Base-by-base conservation (phyloP, 2,888 invertebrate species). In the Lydus trimaculatus region DNA sequence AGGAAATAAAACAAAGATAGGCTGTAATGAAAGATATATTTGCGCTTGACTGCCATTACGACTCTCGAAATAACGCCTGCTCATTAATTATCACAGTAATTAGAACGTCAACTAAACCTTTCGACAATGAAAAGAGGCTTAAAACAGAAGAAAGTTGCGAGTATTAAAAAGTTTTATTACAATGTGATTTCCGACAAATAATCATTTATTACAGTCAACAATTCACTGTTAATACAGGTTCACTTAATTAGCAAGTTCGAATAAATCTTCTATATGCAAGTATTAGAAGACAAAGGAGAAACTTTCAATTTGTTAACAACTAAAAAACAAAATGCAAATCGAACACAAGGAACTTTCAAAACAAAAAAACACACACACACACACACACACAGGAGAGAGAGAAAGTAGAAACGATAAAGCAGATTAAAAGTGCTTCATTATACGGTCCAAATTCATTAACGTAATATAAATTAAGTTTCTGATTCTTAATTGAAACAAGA, bases 401-500 rank as follows among this genome's bases (percentile, higher is more conserved):
- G 5, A 20, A 17, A 8, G 11, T 8, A 48, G 65, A 75, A 75
- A 76, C 76, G 72, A 72, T 78, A 74, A 78, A 78, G 76, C 74
- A 76, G 76, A 79, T 78, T 79, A 77, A 77, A 75, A 73, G 76
- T 76, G 71, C 76, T 77, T 78, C 74, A 77, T 77, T 77, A 75
- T 75, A 71, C 67, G 70, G 73, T 70, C 75, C 70, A 74, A 75
- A 78, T 76, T 75, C 75, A 76, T 76, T 76, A 74, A 73, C 69
- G 75, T 73, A 71, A 70, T 66, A 73, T 72, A 73, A 75, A 75
- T 75, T 75, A 72, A 70, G 72, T 74, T 75, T 74, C 74, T 72
- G 72, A 72, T 66, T 73, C 72, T 73, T 74, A 74, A 75, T 74
- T 74, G 73, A 72, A 71, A 68, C 70, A 72, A 66, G 66, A 67